phyloP scores from a whole-genome alignment of 2,797 vertebrate species.

The Cottoperca gobio region DNA sequence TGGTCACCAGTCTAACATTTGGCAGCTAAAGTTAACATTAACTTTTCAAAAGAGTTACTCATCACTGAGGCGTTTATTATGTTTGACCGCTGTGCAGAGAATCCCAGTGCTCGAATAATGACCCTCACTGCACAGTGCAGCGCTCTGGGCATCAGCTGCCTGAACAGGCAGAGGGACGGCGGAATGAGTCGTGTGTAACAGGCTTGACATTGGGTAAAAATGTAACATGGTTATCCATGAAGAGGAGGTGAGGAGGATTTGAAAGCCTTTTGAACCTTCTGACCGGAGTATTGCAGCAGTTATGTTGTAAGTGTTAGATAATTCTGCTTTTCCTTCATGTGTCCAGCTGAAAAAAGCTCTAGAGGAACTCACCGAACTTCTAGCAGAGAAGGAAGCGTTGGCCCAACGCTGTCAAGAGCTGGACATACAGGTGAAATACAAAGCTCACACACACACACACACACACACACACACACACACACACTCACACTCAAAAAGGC shows the following conservation, averaged over 20 bases:
- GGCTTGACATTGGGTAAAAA: background rate
- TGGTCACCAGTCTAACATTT: background rate
- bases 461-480: constrained; percentile 5
- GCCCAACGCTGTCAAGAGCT: constrained; percentile 94
- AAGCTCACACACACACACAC: background rate
- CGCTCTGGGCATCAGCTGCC: too few species aligned
- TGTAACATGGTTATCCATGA: background rate
- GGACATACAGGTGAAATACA: constrained; percentile 92
- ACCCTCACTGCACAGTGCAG: background rate
- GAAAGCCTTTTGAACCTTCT: background rate
- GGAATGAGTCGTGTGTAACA: background rate
- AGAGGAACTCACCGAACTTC: constrained; percentile 90
- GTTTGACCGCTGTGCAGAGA: background rate
- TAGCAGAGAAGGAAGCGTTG: constrained; percentile 92
- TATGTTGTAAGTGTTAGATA: background rate
- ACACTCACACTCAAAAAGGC: too few species aligned
- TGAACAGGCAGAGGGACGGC: background rate
- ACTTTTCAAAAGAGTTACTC: constrained; percentile 1
- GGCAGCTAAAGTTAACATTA: background rate
- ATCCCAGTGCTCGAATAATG: background rate
- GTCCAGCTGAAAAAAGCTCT: constrained; percentile 91
- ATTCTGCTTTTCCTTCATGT: constrained; percentile 21
- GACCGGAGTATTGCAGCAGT: background rate
- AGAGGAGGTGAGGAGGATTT: background rate
- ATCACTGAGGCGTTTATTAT: background rate